Base-by-base conservation (phyloP, 2,113 vertebrate genomes). In the Xenopus laevis region DNA sequence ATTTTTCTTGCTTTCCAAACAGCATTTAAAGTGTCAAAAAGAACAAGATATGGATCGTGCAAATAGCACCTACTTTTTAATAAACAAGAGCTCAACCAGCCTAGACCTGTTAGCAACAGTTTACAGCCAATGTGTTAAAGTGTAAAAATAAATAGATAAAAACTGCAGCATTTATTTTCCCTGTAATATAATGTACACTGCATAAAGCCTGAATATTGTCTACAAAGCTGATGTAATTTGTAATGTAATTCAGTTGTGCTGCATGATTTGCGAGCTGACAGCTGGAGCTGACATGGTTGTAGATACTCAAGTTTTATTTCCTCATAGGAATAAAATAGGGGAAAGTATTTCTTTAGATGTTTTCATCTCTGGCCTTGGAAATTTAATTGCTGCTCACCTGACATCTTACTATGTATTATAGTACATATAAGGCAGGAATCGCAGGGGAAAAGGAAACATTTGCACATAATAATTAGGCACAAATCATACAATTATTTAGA, bases 221-320 rank as follows among this genome's bases (percentile, higher is more conserved):
- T 60, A 68, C 67, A 70, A 70, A 77, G 64, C 62, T 69, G 67
- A 70, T 69, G 74, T 70, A 77, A 77, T 77, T 77, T 77, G 74
- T 77, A 77, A 77, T 77, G 74, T 70, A 77, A 77, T 70, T 77
- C 73, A 76, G 73, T 55, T 70, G 74, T 69, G 68, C 74, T 70
- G 27, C 13, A 47, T 77, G 74, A 77, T 77, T 77, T 77, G 74
- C 67, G 74, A 70, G 59, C 74, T 77, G 74, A 77, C 74, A 77
- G 68, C 74, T 70, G 60, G 33, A 64, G 74, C 67, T 77, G 74
- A 77, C 74, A 77, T 77, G 67, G 66, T 64, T 70, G 74, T 77
- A 77, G 74, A 77, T 77, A 77, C 74, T 67, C 63, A 77, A 77
- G 74, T 77, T 77, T 77, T 77, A 77, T 77, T 77, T 77, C 67